These are phyloP conservation scores for Boulengeromyrus knoepffleri DNA, from an alignment of 2,113 vertebrate species.

Conservation along the genomic window DNA sequence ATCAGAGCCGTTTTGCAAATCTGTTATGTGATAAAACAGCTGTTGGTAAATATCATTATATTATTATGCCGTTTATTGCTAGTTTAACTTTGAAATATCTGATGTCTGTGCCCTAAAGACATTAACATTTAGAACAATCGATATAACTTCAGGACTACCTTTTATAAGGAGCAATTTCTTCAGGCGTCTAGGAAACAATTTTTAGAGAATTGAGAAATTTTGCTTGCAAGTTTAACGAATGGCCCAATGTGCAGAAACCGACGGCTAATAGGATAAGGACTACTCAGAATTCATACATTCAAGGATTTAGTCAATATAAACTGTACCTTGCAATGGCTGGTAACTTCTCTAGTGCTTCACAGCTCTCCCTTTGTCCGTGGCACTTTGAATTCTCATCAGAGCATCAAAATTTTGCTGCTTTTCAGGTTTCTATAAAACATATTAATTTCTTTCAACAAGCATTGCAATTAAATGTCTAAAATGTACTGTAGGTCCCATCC, in stretches of 20 bases:
- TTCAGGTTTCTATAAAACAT: background rate
- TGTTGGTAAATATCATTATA: conserved; percentile 66
- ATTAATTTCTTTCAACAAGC: background rate
- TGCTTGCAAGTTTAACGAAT: conserved; percentile 33
- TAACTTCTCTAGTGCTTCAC: conserved; percentile 6
- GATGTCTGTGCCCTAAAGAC: conserved; percentile 50
- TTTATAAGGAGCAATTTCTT: conserved; percentile 47
- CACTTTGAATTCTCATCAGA: background rate
- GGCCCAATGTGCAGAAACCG: conserved; percentile 21
- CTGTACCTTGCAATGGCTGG: conserved; percentile 22
- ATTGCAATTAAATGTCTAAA: background rate
- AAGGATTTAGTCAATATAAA: conserved; percentile 25
- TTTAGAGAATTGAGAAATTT: conserved; percentile 34
- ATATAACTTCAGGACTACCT: conserved; percentile 53
- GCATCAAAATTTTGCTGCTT: background rate
- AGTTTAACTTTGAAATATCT: conserved; percentile 59
- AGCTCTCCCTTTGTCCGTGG: background rate
- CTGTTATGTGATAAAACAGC: conserved; percentile 46
- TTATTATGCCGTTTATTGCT: conserved; percentile 56
- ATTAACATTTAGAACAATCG: conserved; percentile 66
- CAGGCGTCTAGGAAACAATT: conserved; percentile 37
- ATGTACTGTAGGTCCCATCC: conserved; percentile 13
- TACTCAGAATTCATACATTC: conserved; percentile 15
- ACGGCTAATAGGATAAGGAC: conserved; percentile 18
- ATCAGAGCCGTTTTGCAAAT: conserved; percentile 15